phyloP scores from a whole-genome alignment of 2,113 vertebrate genomes.

The Laterallus jamaicensis region DNA sequence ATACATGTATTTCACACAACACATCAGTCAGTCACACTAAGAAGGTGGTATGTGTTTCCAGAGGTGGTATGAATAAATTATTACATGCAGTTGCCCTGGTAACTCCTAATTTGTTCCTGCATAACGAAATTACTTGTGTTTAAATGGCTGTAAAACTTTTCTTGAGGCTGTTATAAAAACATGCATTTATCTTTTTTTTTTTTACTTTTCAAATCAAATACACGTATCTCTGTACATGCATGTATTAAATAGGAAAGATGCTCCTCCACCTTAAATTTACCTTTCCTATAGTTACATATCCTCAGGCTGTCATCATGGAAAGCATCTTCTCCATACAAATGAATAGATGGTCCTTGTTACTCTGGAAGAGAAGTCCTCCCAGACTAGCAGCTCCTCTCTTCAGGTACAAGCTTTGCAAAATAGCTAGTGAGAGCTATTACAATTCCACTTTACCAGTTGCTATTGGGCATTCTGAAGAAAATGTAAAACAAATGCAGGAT shows the following conservation, averaged over 20 bases:
- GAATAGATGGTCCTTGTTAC: background rate
- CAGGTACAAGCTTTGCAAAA: background rate
- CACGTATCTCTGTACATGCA: background rate
- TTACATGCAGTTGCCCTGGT: constrained; percentile 31
- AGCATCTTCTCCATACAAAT: background rate
- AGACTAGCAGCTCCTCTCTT: background rate
- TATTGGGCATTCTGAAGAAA: background rate
- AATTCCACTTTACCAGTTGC: background rate
- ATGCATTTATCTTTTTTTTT: background rate
- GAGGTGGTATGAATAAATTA: constrained; percentile 4
- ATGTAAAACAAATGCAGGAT: background rate
- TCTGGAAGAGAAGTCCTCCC: background rate
- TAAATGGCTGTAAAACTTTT: constrained; percentile 11
- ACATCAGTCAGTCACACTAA: background rate
- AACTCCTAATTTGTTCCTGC: constrained; percentile 38
- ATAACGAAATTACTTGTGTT: background rate
- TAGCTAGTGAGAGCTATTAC: background rate
- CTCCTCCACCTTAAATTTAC: background rate
- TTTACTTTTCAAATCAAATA: background rate
- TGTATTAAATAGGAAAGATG: background rate
- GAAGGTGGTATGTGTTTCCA: background rate
- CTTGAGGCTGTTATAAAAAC: background rate
- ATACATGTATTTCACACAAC: background rate
- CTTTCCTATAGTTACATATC: background rate
- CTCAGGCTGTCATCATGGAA: background rate